phyloP scores from a whole-genome alignment of 2,888 invertebrate species.

The Stenotaenia linearis region DNA sequence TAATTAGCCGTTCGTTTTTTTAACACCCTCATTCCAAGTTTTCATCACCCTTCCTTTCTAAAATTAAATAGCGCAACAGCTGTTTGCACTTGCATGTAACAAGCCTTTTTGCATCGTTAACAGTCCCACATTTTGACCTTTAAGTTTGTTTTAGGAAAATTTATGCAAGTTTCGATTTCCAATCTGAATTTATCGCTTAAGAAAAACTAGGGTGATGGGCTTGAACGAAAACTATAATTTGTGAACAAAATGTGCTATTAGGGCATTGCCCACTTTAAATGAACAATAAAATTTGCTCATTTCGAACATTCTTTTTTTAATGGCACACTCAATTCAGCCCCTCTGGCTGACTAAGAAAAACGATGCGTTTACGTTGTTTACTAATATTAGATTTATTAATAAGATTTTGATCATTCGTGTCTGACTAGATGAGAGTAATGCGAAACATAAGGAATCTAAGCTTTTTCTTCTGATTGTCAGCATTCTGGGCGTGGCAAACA shows the following conservation, averaged over 20 bases:
- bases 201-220: not conserved
- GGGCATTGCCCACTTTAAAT: not conserved
- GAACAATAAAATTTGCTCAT: conserved; percentile 7
- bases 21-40: not conserved
- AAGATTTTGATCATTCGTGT: not conserved
- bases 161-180: not conserved
- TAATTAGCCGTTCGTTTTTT: not conserved
- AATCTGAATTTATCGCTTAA: too few species aligned
- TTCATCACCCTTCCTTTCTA: not conserved
- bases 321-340: not conserved
- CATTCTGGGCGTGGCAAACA: not conserved
- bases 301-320: conserved; percentile 10
- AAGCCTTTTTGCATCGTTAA: not conserved
- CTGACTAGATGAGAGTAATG: not conserved
- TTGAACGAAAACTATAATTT: not conserved
- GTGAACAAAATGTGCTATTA: not conserved
- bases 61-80: not conserved
- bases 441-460: not conserved
- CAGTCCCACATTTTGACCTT: not conserved
- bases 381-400: not conserved
- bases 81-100: not conserved
- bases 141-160: not conserved
- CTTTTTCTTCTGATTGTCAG: not conserved
- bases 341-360: not conserved
- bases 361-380: not conserved